These are phyloP conservation scores for Zaprionus camerounensis DNA, from an alignment of 1,140 invertebrate species.

Conservation along the genomic window DNA sequence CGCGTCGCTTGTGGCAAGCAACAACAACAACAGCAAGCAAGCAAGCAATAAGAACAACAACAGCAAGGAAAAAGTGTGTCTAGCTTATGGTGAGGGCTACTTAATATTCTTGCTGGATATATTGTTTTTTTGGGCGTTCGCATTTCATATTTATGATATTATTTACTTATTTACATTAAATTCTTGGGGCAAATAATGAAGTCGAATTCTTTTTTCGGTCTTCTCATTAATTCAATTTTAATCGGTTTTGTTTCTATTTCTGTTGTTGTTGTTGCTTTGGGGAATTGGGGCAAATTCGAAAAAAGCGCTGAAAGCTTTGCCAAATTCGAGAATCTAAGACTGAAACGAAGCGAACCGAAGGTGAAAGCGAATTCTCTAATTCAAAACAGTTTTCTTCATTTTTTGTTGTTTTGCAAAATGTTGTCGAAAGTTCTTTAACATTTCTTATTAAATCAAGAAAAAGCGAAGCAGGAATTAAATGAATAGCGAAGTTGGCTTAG, in stretches of 20 bases:
- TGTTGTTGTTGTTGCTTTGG: constrained; percentile 14
- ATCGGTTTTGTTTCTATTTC: neutral
- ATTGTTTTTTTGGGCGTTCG: constrained; percentile 25
- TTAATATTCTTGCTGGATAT: constrained; percentile 44
- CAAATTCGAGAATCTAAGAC: constrained; percentile 18
- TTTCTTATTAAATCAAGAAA: neutral
- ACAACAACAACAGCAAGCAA: constrained; percentile 3
- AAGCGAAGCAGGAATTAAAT: neutral
- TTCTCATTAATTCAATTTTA: constrained; percentile 26
- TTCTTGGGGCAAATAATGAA: constrained; percentile 19
- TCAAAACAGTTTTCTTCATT: neutral
- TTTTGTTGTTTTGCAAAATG: neutral
- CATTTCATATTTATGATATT: constrained; percentile 39
- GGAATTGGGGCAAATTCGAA: constrained; percentile 25
- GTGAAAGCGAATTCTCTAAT: constrained; percentile 45
- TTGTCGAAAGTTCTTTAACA: constrained; percentile 20
- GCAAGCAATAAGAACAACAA: neutral
- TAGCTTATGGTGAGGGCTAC: constrained; percentile 22
- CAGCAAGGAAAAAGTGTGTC: neutral
- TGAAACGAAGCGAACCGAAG: constrained; percentile 17
- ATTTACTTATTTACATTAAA: constrained; percentile 22
- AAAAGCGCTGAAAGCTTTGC: neutral
- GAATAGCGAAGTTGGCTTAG: too few species aligned
- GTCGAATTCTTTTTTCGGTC: constrained; percentile 11
- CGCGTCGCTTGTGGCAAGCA: constrained; percentile 3